A percentile compares a stretch with the other conserved stretches of the same genome.
Evolutionary conservation across 2,888 invertebrate genomes (phyloP).

Genomic region (Ethmia dodecea): DNA sequence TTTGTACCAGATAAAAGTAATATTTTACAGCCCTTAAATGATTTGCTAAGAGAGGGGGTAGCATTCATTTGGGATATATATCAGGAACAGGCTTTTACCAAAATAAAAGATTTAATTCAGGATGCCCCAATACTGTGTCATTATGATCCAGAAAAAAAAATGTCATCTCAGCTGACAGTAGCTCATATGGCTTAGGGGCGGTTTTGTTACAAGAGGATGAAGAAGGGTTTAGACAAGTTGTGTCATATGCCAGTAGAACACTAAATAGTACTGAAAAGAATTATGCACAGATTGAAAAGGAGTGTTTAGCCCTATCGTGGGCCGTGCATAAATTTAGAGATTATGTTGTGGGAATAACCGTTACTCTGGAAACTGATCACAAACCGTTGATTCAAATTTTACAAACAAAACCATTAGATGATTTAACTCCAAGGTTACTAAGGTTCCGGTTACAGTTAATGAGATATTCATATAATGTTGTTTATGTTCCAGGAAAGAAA

Average conservation of each 20-base stretch:
- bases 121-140: not conserved
- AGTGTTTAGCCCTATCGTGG: slow-evolving; percentile 8
- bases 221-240: slow-evolving; percentile 1
- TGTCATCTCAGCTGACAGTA: slow-evolving; percentile 4
- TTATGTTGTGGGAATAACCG: slow-evolving; percentile 1
- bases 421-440: slow-evolving; percentile 13
- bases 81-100: not conserved
- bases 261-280: slow-evolving; percentile 1
- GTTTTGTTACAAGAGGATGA: slow-evolving; percentile 8
- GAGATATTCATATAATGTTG: slow-evolving; percentile 18
- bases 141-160: not conserved
- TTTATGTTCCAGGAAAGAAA: slow-evolving; percentile 21
- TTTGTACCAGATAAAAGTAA: not conserved
- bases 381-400: slow-evolving; percentile 13
- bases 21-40: not conserved
- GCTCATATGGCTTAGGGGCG: slow-evolving; percentile 10
- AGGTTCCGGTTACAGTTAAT: slow-evolving; percentile 19
- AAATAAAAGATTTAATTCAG: not conserved
- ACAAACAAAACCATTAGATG: slow-evolving; percentile 14
- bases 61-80: not conserved
- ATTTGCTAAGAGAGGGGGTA: not conserved
- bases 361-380: slow-evolving; percentile 9
- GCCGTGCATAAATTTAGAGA: slow-evolving; percentile 5
- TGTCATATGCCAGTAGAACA: slow-evolving; percentile 7
- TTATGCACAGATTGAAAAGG: slow-evolving; percentile 7